Percentiles rank a stretch among this genome's conserved stretches.
These are phyloP conservation scores for Misgurnus anguillicaudatus DNA, from an alignment of 2,113 vertebrate species.

Conservation along the genomic window DNA sequence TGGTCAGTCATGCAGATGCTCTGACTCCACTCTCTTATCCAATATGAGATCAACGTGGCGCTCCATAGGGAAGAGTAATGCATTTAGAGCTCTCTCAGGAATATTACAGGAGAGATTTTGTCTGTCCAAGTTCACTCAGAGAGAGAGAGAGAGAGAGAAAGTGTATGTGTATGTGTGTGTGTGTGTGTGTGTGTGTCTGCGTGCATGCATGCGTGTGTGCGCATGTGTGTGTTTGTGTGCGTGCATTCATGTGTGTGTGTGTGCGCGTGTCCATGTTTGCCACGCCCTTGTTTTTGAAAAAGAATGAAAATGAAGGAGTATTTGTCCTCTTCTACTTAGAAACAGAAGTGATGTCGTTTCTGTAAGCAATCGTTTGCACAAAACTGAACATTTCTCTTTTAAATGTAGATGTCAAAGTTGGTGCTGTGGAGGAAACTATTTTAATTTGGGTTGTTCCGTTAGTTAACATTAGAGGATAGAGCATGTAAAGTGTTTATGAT, in stretches of 20 bases:
- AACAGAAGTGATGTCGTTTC: constrained; percentile 12
- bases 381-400: neutral
- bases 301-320: neutral
- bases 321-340: neutral
- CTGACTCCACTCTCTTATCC: constrained; percentile 33
- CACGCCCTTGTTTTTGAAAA: constrained; percentile 16
- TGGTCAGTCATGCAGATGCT: constrained; percentile 24
- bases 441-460: too few species aligned
- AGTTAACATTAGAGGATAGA: too few species aligned
- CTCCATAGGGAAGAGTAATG: constrained; percentile 49
- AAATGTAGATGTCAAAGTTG: too few species aligned
- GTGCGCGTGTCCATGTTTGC: neutral
- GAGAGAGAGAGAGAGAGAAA: constrained; percentile 18
- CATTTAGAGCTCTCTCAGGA: constrained; percentile 48
- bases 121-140: neutral
- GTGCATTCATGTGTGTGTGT: neutral
- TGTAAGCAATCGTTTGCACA: neutral
- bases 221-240: neutral
- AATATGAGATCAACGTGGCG: constrained; percentile 26
- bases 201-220: neutral
- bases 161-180: neutral
- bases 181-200: neutral
- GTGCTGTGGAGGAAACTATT: too few species aligned
- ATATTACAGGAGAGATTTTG: constrained; percentile 26
- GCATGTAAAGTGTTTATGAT: too few species aligned